Conservation (phyloP, 2,797 vertebrate genomes). For the Bradypus variegatus region DNA sequence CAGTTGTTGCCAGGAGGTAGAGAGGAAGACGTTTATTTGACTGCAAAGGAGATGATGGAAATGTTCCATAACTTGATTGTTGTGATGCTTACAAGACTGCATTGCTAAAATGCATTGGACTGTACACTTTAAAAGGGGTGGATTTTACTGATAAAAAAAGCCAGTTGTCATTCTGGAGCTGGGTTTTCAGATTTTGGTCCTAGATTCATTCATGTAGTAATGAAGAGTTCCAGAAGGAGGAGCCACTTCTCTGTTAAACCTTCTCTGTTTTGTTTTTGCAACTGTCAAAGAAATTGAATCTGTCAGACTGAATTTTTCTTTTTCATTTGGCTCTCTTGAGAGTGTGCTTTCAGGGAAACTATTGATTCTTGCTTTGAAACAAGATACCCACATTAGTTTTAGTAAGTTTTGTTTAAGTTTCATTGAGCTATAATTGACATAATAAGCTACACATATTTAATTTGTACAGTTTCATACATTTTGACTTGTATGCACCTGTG, state of each 20-base stretch:
- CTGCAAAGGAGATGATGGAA: not conserved
- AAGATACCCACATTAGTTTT: not conserved
- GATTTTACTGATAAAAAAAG: not conserved
- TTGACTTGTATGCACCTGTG: not conserved
- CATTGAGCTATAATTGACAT: not conserved
- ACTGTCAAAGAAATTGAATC: not conserved
- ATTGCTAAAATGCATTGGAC: not conserved
- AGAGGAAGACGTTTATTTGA: not conserved
- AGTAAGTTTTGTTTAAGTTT: not conserved
- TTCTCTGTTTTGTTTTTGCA: not conserved
- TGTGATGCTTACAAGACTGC: not conserved
- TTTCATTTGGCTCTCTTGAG: not conserved
- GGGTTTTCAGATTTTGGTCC: not conserved
- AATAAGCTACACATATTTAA: not conserved
- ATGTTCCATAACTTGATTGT: not conserved
- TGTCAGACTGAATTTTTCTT: conserved; percentile 20
- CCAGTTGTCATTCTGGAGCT: not conserved
- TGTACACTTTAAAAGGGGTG: not conserved
- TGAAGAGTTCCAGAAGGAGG: conserved; percentile 40
- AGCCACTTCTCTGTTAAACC: conserved; percentile 1
- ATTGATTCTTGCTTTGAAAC: conserved; percentile 3
- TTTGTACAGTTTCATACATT: not conserved
- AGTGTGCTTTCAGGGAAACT: not conserved
- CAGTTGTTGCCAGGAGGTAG: not conserved
- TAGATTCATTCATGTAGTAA: conserved; percentile 16